Base-by-base conservation (phyloP, 1,140 invertebrate genomes). In the Caenorhabditis briggsae region DNA sequence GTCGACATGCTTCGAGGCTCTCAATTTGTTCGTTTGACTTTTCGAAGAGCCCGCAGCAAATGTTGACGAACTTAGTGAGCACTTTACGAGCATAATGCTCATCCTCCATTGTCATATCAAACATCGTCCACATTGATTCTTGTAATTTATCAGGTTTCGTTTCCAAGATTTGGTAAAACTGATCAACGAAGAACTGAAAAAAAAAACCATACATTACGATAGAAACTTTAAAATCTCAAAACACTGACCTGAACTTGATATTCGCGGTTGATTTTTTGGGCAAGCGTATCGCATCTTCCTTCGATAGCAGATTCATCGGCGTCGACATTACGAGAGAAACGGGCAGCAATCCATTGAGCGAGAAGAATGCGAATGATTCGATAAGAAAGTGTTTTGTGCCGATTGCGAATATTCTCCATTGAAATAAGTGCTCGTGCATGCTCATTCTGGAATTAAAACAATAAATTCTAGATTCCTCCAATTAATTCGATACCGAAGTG, bases 321-420 rank as follows among this genome's bases (percentile, higher is more conserved):
- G 46, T 78, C 70, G n/a, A 78, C 50, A 23, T 78, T 46, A 46
- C 70, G 70, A 11, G 70, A 78, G 9, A 43, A 78, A 18, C 70
- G 25, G 8, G 70, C 43, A 20, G 18, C 70, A 53, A 78, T 78
- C 70, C 70, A 78, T 50, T 78, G 70, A 50, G 70, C 70, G 2
- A 78, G 33, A 14, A 78, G 14, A 23, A 78, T n/a, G 11, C 70
- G 43, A 20, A 78, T 41, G 33, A 78, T 78, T 18, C 70, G 25
- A 23, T 78, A 78, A 8, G 70, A 78, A 33, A 78, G 43, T 18
- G 70, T 50, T 23, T 78, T 78, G 20, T 78, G 70, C 20, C 70
- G 70, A 78, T 78, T 78, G 50, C 70, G 70, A 78, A 78, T 78
- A n/a, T 43, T 78, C n/a, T 78, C 70, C 46, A 78, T 78, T n/a